Percentiles rank a stretch among this genome's conserved stretches.
phyloP scores from a whole-genome alignment of 2,113 vertebrate species.

The Psilopsiagon aymara region DNA sequence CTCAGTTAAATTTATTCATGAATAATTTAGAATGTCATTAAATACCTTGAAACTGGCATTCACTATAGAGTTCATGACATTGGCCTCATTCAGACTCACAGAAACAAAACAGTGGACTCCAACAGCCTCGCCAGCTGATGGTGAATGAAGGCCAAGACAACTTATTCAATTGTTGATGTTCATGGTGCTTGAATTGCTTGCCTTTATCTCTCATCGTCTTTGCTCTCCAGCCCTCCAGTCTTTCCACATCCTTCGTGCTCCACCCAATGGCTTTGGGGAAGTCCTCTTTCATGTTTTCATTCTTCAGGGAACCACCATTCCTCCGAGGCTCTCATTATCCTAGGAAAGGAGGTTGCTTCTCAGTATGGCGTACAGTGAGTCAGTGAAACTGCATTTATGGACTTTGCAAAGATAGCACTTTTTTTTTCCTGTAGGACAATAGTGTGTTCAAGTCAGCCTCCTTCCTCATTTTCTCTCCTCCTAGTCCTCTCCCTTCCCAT shows the following conservation, averaged over 20 bases:
- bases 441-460: not conserved
- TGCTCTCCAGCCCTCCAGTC: constrained; percentile 46
- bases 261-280: constrained; percentile 64
- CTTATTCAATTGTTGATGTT: constrained; percentile 38
- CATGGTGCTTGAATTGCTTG: constrained; percentile 2
- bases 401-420: constrained; percentile 63
- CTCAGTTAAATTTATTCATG: not conserved
- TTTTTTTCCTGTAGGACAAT: constrained; percentile 39
- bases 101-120: not conserved
- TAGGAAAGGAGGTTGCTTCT: constrained; percentile 27
- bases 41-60: not conserved
- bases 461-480: constrained; percentile 34
- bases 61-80: not conserved
- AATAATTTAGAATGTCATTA: not conserved
- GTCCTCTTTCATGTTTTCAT: constrained; percentile 65
- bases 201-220: constrained; percentile 37
- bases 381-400: constrained; percentile 3
- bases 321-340: constrained; percentile 26
- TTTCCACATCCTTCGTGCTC: constrained; percentile 62
- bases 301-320: constrained; percentile 47
- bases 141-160: not conserved
- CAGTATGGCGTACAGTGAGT: constrained; percentile 13
- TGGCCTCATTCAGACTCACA: not conserved
- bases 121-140: not conserved
- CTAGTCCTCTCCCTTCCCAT: constrained; percentile 10